Conservation (phyloP, 2,797 vertebrate genomes). For the Tympanoctomys barrerae region DNA sequence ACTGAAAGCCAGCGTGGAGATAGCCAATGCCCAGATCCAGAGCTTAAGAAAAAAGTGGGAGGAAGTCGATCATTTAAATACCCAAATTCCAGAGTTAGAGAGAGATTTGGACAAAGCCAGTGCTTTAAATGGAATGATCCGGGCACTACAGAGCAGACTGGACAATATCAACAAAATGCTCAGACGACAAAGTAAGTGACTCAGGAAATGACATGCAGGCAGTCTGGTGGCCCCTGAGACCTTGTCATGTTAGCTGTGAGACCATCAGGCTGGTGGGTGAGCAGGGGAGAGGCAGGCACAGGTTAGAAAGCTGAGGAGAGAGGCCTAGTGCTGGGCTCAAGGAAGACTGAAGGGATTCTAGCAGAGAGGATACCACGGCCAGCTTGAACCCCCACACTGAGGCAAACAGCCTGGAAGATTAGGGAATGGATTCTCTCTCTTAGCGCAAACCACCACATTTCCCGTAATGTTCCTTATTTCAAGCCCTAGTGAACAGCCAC, state of each 20-base stretch:
- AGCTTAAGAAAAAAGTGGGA: conserved; percentile 56
- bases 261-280: not conserved
- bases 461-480: not conserved
- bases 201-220: not conserved
- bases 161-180: conserved; percentile 53
- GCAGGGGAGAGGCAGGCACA: not conserved
- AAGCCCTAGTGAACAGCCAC: not conserved
- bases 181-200: conserved; percentile 73
- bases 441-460: not conserved
- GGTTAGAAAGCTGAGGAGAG: not conserved
- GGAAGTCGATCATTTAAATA: conserved; percentile 9
- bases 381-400: not conserved
- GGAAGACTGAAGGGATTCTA: not conserved
- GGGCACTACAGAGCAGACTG: conserved; percentile 57
- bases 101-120: conserved; percentile 72
- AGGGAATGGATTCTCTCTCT: not conserved
- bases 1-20: conserved; percentile 7
- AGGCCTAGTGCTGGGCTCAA: not conserved
- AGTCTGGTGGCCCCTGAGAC: not conserved
- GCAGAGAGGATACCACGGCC: not conserved
- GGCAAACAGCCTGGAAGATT: not conserved
- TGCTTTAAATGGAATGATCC: conserved; percentile 67
- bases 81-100: conserved; percentile 71
- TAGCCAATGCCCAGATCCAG: not conserved
- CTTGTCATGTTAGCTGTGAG: not conserved